These are phyloP conservation scores for Pelodiscus sinensis DNA, from an alignment of 2,113 vertebrate species.

Conservation along the genomic window DNA sequence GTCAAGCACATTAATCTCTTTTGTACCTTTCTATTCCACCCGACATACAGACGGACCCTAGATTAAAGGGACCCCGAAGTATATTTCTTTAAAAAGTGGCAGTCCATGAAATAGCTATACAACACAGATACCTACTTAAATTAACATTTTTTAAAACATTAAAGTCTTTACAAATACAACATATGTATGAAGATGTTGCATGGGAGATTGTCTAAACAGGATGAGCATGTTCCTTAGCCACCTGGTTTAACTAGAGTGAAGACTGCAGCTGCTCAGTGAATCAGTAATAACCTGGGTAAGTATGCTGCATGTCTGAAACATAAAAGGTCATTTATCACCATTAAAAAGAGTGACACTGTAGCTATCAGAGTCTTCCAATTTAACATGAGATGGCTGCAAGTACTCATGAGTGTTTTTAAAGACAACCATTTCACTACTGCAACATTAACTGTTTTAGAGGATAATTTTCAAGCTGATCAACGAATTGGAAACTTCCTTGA, in stretches of 20 bases:
- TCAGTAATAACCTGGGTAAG: background rate
- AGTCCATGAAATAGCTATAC: background rate
- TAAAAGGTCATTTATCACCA: background rate
- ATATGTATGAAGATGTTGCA: background rate
- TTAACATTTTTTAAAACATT: background rate
- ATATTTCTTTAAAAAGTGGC: background rate
- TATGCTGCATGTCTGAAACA: background rate
- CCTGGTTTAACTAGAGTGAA: background rate
- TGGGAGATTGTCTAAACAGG: background rate
- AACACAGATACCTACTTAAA: background rate
- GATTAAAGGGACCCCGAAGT: background rate
- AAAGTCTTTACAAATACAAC: background rate
- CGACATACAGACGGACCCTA: background rate
- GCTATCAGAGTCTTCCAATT: background rate
- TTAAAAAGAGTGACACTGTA: background rate
- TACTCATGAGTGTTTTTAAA: accelerated
- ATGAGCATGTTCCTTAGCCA: background rate
- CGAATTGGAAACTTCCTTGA: background rate
- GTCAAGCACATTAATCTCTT: background rate
- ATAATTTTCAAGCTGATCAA: conserved; percentile 24
- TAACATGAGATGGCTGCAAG: background rate
- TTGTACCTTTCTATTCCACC: background rate
- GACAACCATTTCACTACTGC: background rate
- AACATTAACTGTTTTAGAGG: background rate
- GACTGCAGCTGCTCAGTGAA: background rate